Percentiles rank a stretch among this genome's conserved stretches.
phyloP scores from a whole-genome alignment of 2,888 invertebrate genomes.

The Ochropleura plecta region DNA sequence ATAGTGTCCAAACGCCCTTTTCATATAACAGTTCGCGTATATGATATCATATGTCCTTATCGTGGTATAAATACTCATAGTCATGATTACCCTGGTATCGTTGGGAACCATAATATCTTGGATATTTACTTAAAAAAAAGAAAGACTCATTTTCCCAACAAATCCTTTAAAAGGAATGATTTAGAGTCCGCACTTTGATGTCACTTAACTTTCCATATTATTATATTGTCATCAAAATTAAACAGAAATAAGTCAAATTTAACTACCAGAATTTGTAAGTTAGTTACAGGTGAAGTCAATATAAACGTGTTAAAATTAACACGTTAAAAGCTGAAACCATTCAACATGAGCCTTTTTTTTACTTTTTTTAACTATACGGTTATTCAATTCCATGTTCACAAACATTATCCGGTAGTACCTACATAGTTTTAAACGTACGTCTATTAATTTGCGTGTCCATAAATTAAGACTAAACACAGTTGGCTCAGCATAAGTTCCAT shows the following conservation, averaged over 20 bases:
- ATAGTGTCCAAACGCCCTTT: too few species aligned
- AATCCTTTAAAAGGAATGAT: too few species aligned
- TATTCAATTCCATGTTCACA: constrained; percentile 14
- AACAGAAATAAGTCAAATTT: too few species aligned
- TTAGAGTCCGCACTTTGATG: too few species aligned
- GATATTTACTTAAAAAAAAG: background rate
- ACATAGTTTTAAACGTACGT: constrained; percentile 8
- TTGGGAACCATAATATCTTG: background rate
- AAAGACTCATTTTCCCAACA: too few species aligned
- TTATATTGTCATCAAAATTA: too few species aligned
- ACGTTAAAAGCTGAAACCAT: background rate
- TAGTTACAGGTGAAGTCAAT: too few species aligned
- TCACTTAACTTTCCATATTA: too few species aligned
- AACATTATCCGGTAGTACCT: constrained; percentile 2
- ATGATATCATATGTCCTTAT: background rate
- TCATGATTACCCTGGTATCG: background rate
- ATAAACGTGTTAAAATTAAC: too few species aligned
- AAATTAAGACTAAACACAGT: constrained; percentile 58
- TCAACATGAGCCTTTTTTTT: background rate
- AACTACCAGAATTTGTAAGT: too few species aligned
- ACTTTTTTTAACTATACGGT: too few species aligned
- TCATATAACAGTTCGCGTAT: too few species aligned
- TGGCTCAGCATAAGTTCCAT: constrained; percentile 51
- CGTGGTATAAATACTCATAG: background rate
- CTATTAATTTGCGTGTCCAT: constrained; percentile 61